Conservation (phyloP, 2,888 invertebrate genomes). For the Drosophila subquinaria region DNA sequence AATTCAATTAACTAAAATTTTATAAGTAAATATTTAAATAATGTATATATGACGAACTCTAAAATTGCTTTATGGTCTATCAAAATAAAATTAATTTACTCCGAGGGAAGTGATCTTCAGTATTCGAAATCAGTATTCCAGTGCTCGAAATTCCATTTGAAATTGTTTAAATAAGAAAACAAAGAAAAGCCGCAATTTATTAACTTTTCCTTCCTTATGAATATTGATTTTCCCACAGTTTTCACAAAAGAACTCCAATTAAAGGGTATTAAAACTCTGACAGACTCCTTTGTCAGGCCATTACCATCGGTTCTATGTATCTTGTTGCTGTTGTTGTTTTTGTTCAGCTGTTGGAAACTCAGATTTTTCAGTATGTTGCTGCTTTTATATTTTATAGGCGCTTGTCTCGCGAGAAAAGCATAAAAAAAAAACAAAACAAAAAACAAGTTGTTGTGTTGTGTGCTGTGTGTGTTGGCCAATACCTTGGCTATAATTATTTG, state of each 20-base stretch:
- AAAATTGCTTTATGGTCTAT: neutral
- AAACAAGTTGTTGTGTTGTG: constrained; percentile 37
- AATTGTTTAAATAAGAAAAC: neutral
- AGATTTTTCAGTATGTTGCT: constrained; percentile 11
- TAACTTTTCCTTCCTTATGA: neutral
- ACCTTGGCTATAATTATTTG: constrained; percentile 66
- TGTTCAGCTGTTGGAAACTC: constrained; percentile 23
- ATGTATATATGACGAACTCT: neutral
- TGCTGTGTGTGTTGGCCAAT: constrained; percentile 59
- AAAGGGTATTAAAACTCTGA: constrained; percentile 1
- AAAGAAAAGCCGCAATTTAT: neutral
- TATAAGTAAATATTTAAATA: neutral
- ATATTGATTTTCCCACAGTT: neutral
- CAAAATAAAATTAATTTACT: neutral
- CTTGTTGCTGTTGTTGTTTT: constrained; percentile 6
- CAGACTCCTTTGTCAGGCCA: neutral
- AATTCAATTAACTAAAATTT: neutral
- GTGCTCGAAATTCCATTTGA: neutral
- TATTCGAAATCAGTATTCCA: neutral
- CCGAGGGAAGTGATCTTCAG: neutral
- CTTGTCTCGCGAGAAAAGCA: constrained; percentile 37
- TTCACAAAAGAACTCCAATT: neutral
- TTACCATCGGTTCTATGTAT: neutral
- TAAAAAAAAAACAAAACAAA: constrained; percentile 21
- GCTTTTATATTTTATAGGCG: constrained; percentile 36